Conservation (phyloP, 2,888 invertebrate genomes). For the Cantharis lateralis region DNA sequence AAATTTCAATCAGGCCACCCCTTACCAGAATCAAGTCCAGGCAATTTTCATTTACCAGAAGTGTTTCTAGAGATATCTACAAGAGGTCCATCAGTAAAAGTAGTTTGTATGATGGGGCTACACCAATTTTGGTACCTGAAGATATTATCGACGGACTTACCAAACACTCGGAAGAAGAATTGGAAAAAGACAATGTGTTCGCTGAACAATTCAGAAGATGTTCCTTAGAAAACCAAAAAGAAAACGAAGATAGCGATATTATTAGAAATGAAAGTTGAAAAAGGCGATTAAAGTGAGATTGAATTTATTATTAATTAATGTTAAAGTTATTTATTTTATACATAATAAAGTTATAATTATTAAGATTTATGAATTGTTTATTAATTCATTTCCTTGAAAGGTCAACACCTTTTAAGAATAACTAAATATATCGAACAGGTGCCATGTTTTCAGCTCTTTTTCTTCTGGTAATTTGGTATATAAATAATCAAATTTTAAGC, state of each 20-base stretch:
- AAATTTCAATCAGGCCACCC: slow-evolving; percentile 55
- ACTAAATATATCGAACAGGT: background rate
- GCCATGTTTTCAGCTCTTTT: too few species aligned
- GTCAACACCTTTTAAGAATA: background rate
- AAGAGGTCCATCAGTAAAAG: slow-evolving; percentile 58
- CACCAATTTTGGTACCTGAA: slow-evolving; percentile 61
- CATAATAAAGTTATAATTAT: background rate
- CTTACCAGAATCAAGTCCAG: slow-evolving; percentile 60
- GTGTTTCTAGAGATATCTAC: slow-evolving; percentile 61
- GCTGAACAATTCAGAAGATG: slow-evolving; percentile 31
- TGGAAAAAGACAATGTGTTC: slow-evolving; percentile 24
- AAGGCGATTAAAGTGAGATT: background rate
- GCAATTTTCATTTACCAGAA: slow-evolving; percentile 63
- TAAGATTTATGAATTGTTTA: background rate
- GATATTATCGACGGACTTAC: slow-evolving; percentile 15
- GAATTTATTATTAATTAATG: background rate
- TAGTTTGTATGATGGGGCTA: slow-evolving; percentile 61
- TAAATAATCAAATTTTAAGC: background rate
- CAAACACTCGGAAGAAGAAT: background rate
- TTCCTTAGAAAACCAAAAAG: background rate
- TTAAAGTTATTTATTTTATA: background rate
- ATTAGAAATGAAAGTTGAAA: background rate
- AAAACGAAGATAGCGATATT: background rate
- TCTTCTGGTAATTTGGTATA: too few species aligned
- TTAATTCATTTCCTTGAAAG: background rate